Evolutionary conservation across 2,888 invertebrate genomes (phyloP), one percentile per base, ranked within the genome.

Genomic region (Mythimna ferrago): DNA sequence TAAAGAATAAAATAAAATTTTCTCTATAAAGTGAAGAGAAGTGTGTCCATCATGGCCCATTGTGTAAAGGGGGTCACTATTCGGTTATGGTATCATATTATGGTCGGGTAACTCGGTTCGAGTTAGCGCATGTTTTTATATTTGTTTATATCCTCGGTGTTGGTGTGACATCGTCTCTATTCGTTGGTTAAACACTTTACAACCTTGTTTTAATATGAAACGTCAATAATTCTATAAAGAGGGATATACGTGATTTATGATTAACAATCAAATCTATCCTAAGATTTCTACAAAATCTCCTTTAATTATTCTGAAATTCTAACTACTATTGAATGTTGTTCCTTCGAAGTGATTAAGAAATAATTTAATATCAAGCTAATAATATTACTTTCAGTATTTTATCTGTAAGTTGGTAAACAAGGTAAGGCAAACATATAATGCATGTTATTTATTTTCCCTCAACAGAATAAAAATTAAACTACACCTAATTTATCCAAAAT

Each of bases 111-210:
- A 86, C 72, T 86, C 80, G 72, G 78, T 84, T 72, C 72, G 73
- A 78, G 71, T 79, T 89, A 86, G 85, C 86, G 93, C 93, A 93
- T 93, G 93, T 86, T 87, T 83, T 87, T 79, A n/a, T 87, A 86
- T 87, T 89, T 83, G 73, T 86, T 78, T 87, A 83, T 88, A 83
- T 79, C 78, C 87, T 81, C 92, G 95, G 96, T 95, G 95, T 95
- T 96, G 96, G 96, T 94, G 92, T 95, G 96, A 94, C 95, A 95
- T 95, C 93, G 94, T 92, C 88, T 88, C 72, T 77, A 84, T 88
- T 87, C 76, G 82, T 76, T 78, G 56, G 66, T 73, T 83, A 89
- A 89, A 88, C 87, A 89, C 86, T 84, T 89, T 88, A 87, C 87
- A 89, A 88, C 86, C 84, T 81, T 69, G 16, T 66, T 71, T 66